phyloP scores from a whole-genome alignment of 2,888 invertebrate genomes.

The Gymnosoma rotundatum region DNA sequence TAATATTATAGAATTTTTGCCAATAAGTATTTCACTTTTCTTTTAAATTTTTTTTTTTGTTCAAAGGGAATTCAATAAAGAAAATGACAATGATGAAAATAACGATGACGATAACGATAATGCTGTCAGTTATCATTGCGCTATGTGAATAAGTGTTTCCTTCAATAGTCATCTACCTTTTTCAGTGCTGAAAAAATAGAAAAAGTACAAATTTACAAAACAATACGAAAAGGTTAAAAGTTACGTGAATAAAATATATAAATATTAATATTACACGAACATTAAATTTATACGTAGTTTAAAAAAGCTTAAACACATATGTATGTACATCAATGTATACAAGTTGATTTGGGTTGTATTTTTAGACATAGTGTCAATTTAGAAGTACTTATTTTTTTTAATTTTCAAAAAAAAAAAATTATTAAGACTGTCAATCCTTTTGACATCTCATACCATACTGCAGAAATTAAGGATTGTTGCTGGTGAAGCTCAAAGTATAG shows the following conservation, averaged over 20 bases:
- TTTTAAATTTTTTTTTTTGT: neutral
- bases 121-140: constrained; percentile 31
- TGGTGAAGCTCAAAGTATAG: too few species aligned
- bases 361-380: constrained; percentile 49
- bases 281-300: constrained; percentile 21
- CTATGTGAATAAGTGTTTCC: neutral
- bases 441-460: neutral
- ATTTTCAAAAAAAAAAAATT: neutral
- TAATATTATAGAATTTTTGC: constrained; percentile 60
- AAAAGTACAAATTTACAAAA: constrained; percentile 41
- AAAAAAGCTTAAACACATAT: neutral
- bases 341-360: constrained; percentile 44
- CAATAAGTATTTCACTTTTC: constrained; percentile 45
- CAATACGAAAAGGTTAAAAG: constrained; percentile 55
- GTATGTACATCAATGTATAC: too few species aligned
- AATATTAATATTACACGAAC: constrained; percentile 28
- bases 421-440: neutral
- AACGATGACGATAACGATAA: constrained; percentile 6
- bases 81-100: constrained; percentile 13
- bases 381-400: constrained; percentile 59
- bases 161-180: neutral
- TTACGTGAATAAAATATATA: constrained; percentile 65
- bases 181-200: neutral
- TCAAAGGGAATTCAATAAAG: constrained; percentile 14
- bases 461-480: too few species aligned